A percentile compares a stretch with the other conserved stretches of the same genome.
phyloP scores from a whole-genome alignment of 64 coral and sea anemone species.

The Cladopsammia gracilis region DNA sequence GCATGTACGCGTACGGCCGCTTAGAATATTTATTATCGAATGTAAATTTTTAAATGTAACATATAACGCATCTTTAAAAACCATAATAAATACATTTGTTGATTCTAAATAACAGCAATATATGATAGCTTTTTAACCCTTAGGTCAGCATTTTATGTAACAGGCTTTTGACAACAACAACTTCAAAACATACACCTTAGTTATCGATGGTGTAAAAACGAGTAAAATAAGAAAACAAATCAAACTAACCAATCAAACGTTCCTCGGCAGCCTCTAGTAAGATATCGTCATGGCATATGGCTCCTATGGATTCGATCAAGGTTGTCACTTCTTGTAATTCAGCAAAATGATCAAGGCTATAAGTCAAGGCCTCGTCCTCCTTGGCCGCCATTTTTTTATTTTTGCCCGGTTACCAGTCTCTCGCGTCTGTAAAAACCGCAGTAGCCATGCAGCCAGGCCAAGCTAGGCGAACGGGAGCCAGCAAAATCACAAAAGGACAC shows the following conservation, averaged over 20 bases:
- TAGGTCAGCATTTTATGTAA: too few species aligned
- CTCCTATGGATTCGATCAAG: slow-evolving; percentile 73
- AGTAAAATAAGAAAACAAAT: background rate
- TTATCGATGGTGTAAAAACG: background rate
- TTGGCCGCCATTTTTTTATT: slow-evolving; percentile 21
- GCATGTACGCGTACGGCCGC: too few species aligned
- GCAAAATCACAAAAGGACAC: too few species aligned
- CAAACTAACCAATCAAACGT: slow-evolving; percentile 69
- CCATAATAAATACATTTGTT: too few species aligned
- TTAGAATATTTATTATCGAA: too few species aligned
- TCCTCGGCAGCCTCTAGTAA: slow-evolving; percentile 88
- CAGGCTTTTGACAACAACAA: background rate
- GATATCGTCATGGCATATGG: slow-evolving; percentile 83
- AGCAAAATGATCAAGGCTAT: slow-evolving; percentile 73
- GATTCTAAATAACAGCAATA: too few species aligned
- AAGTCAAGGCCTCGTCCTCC: slow-evolving; percentile 4
- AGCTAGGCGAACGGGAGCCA: too few species aligned
- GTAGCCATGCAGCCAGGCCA: background rate
- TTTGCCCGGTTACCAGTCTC: background rate
- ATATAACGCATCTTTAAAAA: too few species aligned
- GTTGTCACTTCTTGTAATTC: slow-evolving; percentile 81
- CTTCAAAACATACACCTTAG: background rate
- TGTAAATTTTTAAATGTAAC: too few species aligned
- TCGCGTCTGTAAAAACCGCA: background rate
- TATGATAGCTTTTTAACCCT: too few species aligned